These are phyloP conservation scores for Thereuonema tuberculata DNA, from an alignment of 1,140 invertebrate species.

Conservation along the genomic window DNA sequence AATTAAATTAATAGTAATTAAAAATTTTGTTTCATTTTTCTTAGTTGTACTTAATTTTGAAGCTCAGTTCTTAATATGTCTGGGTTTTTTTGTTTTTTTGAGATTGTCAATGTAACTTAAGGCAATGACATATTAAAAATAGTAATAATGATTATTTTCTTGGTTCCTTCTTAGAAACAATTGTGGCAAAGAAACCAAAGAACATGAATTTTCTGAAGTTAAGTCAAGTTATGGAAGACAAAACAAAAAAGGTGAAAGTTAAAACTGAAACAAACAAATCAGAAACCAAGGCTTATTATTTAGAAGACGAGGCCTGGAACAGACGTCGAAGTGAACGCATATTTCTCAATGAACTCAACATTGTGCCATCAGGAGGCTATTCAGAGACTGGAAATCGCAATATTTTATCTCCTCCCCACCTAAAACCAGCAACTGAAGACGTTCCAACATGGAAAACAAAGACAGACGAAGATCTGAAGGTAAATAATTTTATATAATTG, in stretches of 20 bases:
- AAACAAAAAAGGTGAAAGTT: too few species aligned
- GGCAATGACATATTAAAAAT: too few species aligned
- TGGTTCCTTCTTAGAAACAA: conserved; percentile 48
- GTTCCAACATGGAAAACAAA: conserved; percentile 19
- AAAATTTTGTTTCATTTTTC: too few species aligned
- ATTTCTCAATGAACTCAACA: conserved; percentile 30
- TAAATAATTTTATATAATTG: too few species aligned
- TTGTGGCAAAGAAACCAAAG: conserved; percentile 56
- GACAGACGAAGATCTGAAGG: conserved; percentile 12
- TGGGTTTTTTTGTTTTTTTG: too few species aligned
- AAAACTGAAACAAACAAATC: background rate
- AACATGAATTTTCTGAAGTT: conserved; percentile 23
- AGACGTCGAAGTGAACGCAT: conserved; percentile 33
- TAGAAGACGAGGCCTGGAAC: conserved; percentile 31
- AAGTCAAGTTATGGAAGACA: too few species aligned
- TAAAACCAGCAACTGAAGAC: conserved; percentile 2
- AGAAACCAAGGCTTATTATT: conserved; percentile 14
- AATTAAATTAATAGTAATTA: too few species aligned
- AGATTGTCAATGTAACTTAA: too few species aligned
- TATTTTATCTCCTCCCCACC: background rate
- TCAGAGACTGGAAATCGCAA: background rate
- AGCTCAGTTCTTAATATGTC: too few species aligned
- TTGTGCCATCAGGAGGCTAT: conserved; percentile 20
- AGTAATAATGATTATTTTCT: too few species aligned
- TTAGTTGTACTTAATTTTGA: too few species aligned